Base-by-base conservation (phyloP, 2,888 invertebrate genomes). In the Mechanitis messenoides region DNA sequence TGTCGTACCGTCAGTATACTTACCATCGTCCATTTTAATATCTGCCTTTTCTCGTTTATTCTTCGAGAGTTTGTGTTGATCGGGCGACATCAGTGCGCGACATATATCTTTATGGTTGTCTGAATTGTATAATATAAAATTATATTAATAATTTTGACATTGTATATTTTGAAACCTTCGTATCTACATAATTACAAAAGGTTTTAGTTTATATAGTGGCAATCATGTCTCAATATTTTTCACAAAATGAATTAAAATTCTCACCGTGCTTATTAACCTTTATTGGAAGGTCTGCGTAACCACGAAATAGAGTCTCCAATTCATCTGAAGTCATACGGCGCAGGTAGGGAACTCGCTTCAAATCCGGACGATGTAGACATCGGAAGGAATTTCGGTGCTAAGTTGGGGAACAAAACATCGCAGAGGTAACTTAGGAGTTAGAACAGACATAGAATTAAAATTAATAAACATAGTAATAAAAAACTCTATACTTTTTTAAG, bases 371-470 rank as follows among this genome's bases (percentile, higher is more conserved):
- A 71, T 89, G 89, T 2, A 90, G 84, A 62, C 84, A 74, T 46
- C 90, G 83, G 71, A 88, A 90, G 3, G 89, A 90, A 71, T 89
- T 90, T 62, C 90, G 84, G 71, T 86, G 86, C 90, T 90, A 72
- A 42, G n/a, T 33, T 38, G 28, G 50, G 33, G 46, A 42, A 42
- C 3, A 2, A 9, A 42, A 20, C 20, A 20, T 20, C 20, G 0
- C 20, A 20, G 20, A 20, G 20, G 20, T 20, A 20, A 20, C 20
- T 20, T 20, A 20, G 20, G 20, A 35, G 35, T 35, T 35, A 35
- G 35, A 6, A 35, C 3, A 35, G 2, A 35, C 35, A 5, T 5
- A 35, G 35, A 35, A 31, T 45, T 20, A 20, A 20, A 20, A 20
- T 20, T 20, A 20, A 20, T 20, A 20, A 20, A 20, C 20, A 20